Evolutionary conservation across 2,888 invertebrate genomes (phyloP).

Genomic region (Phasia obesa): DNA sequence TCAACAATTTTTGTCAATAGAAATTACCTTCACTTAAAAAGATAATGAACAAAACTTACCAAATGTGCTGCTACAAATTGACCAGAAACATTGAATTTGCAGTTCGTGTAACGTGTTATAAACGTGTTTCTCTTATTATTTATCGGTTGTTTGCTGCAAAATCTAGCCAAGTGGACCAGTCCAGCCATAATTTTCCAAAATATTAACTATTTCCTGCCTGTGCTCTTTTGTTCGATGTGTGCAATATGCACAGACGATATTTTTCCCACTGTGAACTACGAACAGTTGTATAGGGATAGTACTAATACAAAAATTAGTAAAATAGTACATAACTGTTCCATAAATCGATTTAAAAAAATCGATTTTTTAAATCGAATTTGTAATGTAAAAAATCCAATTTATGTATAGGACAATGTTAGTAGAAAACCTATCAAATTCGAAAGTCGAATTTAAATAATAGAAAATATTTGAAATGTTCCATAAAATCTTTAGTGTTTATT

Average conservation of each 20-base stretch:
- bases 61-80: constrained; percentile 67
- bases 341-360: background rate
- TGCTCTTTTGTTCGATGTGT: constrained; percentile 18
- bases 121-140: constrained; percentile 58
- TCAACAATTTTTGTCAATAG: constrained; percentile 27
- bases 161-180: constrained; percentile 77
- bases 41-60: constrained; percentile 70
- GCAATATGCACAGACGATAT: background rate
- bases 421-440: too few species aligned
- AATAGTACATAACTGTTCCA: too few species aligned
- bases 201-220: background rate
- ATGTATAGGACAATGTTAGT: too few species aligned
- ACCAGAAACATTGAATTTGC: constrained; percentile 68
- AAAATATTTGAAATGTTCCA: too few species aligned
- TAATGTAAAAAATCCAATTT: too few species aligned
- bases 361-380: too few species aligned
- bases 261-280: background rate
- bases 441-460: too few species aligned
- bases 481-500: too few species aligned
- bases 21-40: constrained; percentile 55
- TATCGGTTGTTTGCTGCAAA: constrained; percentile 75
- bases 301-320: too few species aligned
- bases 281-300: constrained; percentile 14
- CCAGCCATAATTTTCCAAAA: constrained; percentile 77
- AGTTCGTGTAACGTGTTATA: constrained; percentile 40